phyloP scores from a whole-genome alignment of 2,888 invertebrate genomes.

The Meta bourneti region DNA sequence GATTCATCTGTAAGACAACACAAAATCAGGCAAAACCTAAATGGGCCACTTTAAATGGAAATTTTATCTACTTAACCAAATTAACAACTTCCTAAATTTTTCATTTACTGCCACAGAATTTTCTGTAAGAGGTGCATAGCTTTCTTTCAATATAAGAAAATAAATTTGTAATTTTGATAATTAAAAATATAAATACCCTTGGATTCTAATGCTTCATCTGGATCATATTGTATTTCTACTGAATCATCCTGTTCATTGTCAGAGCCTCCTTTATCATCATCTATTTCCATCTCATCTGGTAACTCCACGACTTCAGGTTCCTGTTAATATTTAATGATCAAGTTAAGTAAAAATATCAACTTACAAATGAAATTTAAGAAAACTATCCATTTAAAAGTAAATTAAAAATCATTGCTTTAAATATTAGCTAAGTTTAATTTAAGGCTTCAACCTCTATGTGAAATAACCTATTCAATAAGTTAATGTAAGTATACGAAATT shows the following conservation, averaged over 20 bases:
- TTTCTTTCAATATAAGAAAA: neutral
- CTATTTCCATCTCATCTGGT: constrained; percentile 91
- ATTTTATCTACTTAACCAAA: neutral
- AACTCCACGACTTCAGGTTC: constrained; percentile 90
- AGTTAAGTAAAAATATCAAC: neutral
- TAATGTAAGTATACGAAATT: too few relatives aligned
- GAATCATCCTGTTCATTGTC: constrained; percentile 82
- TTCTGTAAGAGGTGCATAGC: neutral
- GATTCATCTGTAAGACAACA: constrained; percentile 11
- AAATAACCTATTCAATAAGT: too few relatives aligned
- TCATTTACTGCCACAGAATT: too few relatives aligned
- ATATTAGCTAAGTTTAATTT: too few relatives aligned
- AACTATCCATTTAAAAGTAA: neutral
- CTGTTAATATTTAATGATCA: neutral
- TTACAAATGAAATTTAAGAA: neutral
- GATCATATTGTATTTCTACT: constrained; percentile 73
- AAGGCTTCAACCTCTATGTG: too few relatives aligned
- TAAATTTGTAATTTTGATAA: neutral
- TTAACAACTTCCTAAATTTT: too few relatives aligned
- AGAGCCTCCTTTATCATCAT: constrained; percentile 81
- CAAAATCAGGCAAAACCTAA: neutral
- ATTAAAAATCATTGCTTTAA: neutral
- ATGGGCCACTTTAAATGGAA: neutral
- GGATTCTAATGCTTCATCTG: constrained; percentile 47
- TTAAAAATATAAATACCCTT: constrained; percentile 13